Evolutionary conservation across 2,888 invertebrate genomes (phyloP).

Genomic region (Caenorhabditis sp.): DNA sequence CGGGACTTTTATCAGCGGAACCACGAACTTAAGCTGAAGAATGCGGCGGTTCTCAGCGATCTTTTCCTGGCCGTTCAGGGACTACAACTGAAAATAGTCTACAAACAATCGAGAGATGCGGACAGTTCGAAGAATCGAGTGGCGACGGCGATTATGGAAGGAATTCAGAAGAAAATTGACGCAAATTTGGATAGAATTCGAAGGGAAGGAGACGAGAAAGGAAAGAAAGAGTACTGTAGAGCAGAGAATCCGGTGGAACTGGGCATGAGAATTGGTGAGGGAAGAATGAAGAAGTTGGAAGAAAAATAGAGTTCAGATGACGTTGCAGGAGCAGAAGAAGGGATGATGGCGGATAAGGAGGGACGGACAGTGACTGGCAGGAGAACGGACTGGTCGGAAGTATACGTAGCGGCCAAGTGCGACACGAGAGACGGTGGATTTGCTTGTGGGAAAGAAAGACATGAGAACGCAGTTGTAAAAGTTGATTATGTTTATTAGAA

Average conservation of each 20-base stretch:
- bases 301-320: background rate
- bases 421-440: slow-evolving; percentile 13
- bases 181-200: too few species aligned
- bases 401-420: slow-evolving; percentile 28
- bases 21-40: slow-evolving; percentile 12
- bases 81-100: slow-evolving; percentile 27
- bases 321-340: slow-evolving; percentile 27
- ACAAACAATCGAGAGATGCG: background rate
- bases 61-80: slow-evolving; percentile 47
- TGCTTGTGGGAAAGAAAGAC: too few species aligned
- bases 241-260: slow-evolving; percentile 16
- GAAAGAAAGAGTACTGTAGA: slow-evolving; percentile 11
- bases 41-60: slow-evolving; percentile 37
- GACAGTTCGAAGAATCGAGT: slow-evolving; percentile 29
- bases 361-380: background rate
- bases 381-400: slow-evolving; percentile 4
- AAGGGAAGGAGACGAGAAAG: slow-evolving; percentile 2
- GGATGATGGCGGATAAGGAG: too few species aligned
- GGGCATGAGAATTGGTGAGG: slow-evolving; percentile 20
- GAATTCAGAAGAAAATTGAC: background rate
- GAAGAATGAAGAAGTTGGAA: background rate
- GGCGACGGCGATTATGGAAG: slow-evolving; percentile 24
- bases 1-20: slow-evolving; percentile 52
- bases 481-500: too few species aligned
- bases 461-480: too few species aligned